Base-by-base conservation (phyloP, 2,888 invertebrate species). In the Athrips mouffetella region DNA sequence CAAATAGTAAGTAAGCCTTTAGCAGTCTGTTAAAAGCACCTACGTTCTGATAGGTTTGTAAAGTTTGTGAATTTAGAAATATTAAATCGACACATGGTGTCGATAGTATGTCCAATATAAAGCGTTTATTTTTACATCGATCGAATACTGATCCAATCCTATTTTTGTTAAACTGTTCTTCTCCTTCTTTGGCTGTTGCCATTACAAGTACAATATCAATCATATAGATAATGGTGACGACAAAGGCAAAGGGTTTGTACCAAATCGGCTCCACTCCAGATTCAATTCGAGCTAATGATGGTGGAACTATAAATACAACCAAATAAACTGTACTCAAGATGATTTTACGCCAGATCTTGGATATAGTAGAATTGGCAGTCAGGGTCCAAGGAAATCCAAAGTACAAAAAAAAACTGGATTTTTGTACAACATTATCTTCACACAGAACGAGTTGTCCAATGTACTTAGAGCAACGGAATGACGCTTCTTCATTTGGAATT, bases 381-480 rank as follows among this genome's bases (percentile, higher is more conserved):
- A 85, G 61, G 54, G 82, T 71, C 76, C 80, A 83, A 1, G 85
- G 85, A 59, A 84, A 84, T 20, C 56, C 61, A 0, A 70, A 65
- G 45, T 70, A 76, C 0, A 65, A 63, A 47, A 85, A 84, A 60
- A 80, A 62, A 1, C 82, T 75, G 45, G 73, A 67, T 2, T 63
- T 74, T 44, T 69, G 64, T 37, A 82, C 54, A 50, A 81, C 71
- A 2, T 57, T 53, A 11, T 77, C 72, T 35, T 62, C 72, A 53
- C 80, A 80, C 3, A 85, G 62, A 1, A 82, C 83, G 37, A 85
- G 57, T 54, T 81, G 84, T 0, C 85, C 81, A 13, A 85, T 75
- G 57, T 81, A 83, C 68, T 84, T 84, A n/a, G 80, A 63, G 49
- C 85, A 85, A 49, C 83, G 84, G 47, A 80, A 82, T 8, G 59